These are phyloP conservation scores for Gadus macrocephalus DNA, from an alignment of 2,113 vertebrate species.

Conservation along the genomic window DNA sequence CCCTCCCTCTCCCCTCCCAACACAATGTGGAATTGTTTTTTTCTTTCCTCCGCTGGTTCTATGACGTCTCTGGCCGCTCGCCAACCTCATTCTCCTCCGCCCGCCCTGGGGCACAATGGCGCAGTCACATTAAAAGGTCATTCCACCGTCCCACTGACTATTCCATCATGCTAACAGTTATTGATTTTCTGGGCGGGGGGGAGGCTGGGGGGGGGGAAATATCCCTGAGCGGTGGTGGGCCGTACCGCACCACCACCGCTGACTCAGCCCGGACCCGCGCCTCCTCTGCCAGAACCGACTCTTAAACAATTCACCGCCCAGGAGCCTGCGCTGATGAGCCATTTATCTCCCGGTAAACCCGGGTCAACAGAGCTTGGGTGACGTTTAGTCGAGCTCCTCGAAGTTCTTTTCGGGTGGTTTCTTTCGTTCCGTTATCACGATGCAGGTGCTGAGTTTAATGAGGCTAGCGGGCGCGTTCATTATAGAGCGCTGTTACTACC, in stretches of 20 bases:
- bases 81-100: slow-evolving; percentile 58
- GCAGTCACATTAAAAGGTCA: slow-evolving; percentile 62
- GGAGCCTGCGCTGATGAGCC: slow-evolving; percentile 28
- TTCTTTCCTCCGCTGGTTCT: slow-evolving; percentile 31
- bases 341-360: slow-evolving; percentile 42
- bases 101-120: slow-evolving; percentile 52
- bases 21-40: slow-evolving; percentile 32
- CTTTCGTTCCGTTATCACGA: too few species aligned
- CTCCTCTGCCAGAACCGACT: slow-evolving; percentile 37
- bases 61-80: slow-evolving; percentile 36
- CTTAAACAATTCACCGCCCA: slow-evolving; percentile 35
- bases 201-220: slow-evolving; percentile 30
- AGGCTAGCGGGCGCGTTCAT: too few species aligned
- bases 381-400: neutral
- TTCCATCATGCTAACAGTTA: slow-evolving; percentile 60
- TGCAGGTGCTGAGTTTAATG: too few species aligned
- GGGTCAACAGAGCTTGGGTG: slow-evolving; percentile 27
- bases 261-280: slow-evolving; percentile 49
- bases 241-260: slow-evolving; percentile 32
- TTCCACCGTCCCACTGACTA: slow-evolving; percentile 52
- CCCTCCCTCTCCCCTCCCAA: slow-evolving; percentile 22
- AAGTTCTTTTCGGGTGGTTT: too few species aligned
- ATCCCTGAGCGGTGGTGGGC: slow-evolving; percentile 57
- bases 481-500: too few species aligned
- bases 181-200: slow-evolving; percentile 42